Evolutionary conservation across 2,113 vertebrate genomes (phyloP).

Genomic region (Spea multiplicata): DNA sequence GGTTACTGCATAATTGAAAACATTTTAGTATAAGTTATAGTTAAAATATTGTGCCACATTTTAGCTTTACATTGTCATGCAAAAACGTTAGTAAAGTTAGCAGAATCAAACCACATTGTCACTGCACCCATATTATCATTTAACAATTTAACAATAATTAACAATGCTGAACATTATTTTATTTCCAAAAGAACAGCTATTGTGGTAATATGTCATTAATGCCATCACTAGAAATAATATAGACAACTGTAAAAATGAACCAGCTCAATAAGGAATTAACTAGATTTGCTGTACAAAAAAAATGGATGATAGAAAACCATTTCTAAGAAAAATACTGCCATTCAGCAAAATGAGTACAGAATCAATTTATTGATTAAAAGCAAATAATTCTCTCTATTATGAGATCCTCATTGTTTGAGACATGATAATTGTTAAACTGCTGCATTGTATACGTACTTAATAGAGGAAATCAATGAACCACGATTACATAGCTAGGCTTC

Average conservation of each 20-base stretch:
- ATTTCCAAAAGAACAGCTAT: not conserved
- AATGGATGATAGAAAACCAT: not conserved
- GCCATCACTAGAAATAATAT: not conserved
- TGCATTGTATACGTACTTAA: not conserved
- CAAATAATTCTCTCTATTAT: not conserved
- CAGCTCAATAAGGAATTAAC: not conserved
- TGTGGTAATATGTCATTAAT: not conserved
- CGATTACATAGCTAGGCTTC: not conserved
- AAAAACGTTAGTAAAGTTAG: no score
- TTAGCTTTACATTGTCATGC: no score
- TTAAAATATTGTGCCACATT: no score
- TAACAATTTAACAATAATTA: not conserved
- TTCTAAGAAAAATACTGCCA: not conserved
- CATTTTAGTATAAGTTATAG: no score
- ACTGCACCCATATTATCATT: no score
- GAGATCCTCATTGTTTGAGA: not conserved
- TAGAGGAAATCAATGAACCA: not conserved
- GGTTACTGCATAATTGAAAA: no score
- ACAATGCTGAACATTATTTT: not conserved
- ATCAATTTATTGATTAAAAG: slow-evolving; percentile 17
- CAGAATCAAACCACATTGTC: no score
- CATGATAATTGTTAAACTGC: not conserved
- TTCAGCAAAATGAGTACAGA: not conserved
- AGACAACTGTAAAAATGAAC: not conserved
- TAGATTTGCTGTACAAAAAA: not conserved